Base-by-base conservation (phyloP, 2,113 vertebrate genomes). In the Pardalotus punctatus region DNA sequence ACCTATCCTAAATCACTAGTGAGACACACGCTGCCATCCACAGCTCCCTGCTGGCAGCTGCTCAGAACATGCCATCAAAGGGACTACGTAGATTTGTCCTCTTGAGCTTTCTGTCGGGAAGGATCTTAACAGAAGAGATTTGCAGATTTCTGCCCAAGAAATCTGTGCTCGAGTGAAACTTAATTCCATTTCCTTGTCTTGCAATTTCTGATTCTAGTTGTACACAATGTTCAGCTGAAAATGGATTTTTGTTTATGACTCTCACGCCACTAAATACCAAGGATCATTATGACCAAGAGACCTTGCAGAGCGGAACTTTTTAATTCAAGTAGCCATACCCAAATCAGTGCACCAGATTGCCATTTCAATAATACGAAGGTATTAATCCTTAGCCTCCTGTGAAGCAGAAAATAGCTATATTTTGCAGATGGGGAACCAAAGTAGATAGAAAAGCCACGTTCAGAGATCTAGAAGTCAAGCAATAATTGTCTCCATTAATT, bases 371-470 rank as follows among this genome's bases (percentile, higher is more conserved):
- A 93, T 77, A 88, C 31, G 81, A 53, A 91, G 19, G 65, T 82
- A 91, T 83, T 80, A 89, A 93, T 77, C 64, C 66, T 71, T 56
- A 82, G 87, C 31, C 35, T 94, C 54, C 64, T 86, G 9, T 94
- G 85, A 93, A 88, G 79, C 89, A 93, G 87, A 85, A 96, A 94
- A 96, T 94, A 91, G 35, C 62, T 43, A 35, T 72, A 81, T 89
- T 87, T 95, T 95, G 70, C 73, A 94, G 77, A 78, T 92, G 65
- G 73, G 13, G 54, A 94, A 13, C 28, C 47, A 65, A 93, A 93
- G 36, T 67, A 76, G 62, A 94, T 38, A 82, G 90, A 89, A 95
- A 91, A 66, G 33, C 54, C 43, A 36, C 88, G 42, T 56, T 85
- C 28, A 65, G 57, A 86, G 54, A 93, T 96, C 54, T 76, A 91